Evolutionary conservation across 2,113 vertebrate species (phyloP).

Genomic region (Hepsetus odoe): DNA sequence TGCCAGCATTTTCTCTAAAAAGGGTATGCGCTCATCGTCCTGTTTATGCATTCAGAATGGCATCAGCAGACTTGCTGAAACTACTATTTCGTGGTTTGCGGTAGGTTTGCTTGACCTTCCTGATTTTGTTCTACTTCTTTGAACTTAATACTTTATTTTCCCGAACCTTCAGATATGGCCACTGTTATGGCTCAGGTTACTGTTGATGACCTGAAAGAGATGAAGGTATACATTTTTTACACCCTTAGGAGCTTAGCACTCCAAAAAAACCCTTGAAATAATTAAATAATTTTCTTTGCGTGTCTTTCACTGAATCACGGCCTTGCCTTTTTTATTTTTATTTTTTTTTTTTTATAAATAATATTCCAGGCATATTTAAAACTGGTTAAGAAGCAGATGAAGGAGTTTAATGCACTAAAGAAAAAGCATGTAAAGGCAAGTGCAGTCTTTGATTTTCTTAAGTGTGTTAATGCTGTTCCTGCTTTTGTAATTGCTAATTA

Average conservation of each 20-base stretch:
- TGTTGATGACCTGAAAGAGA: slow-evolving; percentile 96
- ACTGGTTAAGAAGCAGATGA: slow-evolving; percentile 94
- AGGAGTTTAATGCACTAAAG: slow-evolving; percentile 89
- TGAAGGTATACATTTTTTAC: slow-evolving; percentile 81
- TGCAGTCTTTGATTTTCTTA: slow-evolving; percentile 9
- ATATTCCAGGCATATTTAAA: slow-evolving; percentile 88
- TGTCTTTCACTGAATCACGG: too few species aligned
- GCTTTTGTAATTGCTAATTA: neutral
- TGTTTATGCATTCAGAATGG: neutral
- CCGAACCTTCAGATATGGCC: slow-evolving; percentile 75
- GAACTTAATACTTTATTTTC: neutral
- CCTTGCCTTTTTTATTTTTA: neutral
- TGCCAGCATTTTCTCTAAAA: slow-evolving; percentile 78
- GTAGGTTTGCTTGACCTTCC: neutral
- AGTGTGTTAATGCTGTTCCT: slow-evolving; percentile 9
- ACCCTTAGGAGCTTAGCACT: neutral
- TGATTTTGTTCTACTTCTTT: neutral
- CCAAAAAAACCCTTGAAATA: neutral
- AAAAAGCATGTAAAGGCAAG: slow-evolving; percentile 95
- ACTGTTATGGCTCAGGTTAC: slow-evolving; percentile 90
- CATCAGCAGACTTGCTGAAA: neutral
- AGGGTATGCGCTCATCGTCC: slow-evolving; percentile 72
- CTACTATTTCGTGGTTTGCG: neutral
- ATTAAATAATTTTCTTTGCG: neutral
- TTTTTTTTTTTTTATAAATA: neutral